A percentile compares a stretch with the other conserved stretches of the same genome.
Conservation (phyloP, 2,797 vertebrate genomes). For the Paramormyrops hopkinsi region DNA sequence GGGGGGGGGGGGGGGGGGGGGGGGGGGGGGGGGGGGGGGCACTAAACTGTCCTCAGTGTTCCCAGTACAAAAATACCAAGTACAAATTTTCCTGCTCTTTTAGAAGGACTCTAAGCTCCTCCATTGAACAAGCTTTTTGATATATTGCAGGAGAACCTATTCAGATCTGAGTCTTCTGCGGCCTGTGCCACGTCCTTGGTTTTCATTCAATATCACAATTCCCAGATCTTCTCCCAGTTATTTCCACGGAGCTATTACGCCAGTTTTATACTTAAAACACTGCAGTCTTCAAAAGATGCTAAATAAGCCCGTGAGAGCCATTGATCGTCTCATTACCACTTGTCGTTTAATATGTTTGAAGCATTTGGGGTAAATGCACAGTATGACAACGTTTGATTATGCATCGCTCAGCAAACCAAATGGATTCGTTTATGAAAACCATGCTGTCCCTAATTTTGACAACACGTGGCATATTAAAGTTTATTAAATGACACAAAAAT, state of each 20-base stretch:
- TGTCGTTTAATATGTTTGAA: not conserved
- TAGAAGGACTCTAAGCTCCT: not conserved
- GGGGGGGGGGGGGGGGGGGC: not conserved
- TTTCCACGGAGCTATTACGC: not conserved
- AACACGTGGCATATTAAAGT: not conserved
- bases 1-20: not conserved
- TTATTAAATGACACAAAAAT: not conserved
- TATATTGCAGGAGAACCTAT: not conserved
- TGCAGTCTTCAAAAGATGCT: not conserved
- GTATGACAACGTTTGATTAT: not conserved
- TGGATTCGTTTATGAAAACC: not conserved
- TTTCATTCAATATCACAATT: not conserved
- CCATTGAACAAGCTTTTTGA: not conserved
- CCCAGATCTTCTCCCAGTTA: not conserved
- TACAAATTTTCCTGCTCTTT: not conserved
- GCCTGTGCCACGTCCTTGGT: not conserved
- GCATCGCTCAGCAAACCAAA: not conserved
- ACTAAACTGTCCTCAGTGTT: not conserved
- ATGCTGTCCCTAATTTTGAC: not conserved
- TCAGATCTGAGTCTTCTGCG: not conserved
- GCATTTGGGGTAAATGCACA: not conserved
- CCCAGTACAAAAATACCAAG: not conserved
- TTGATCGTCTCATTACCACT: not conserved
- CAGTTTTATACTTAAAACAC: not conserved
- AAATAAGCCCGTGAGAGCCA: not conserved